Evolutionary conservation across 2,888 invertebrate species (phyloP).

Genomic region (Odontomyia ornata): DNA sequence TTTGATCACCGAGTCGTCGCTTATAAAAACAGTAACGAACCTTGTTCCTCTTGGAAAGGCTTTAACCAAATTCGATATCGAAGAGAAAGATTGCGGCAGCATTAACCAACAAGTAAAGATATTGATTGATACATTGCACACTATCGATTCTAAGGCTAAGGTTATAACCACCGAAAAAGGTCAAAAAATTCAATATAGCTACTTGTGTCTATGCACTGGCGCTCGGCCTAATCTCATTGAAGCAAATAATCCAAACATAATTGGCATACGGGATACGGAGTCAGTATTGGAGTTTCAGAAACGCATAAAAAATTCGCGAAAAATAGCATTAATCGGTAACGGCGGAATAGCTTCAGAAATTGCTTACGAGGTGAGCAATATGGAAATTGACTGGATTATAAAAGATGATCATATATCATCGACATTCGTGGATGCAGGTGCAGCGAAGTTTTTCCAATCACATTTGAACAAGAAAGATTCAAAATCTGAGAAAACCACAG

Average conservation of each 20-base stretch:
- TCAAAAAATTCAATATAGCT: slow-evolving; percentile 73
- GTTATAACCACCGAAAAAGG: slow-evolving; percentile 68
- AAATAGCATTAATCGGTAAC: slow-evolving; percentile 90
- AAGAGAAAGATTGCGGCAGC: slow-evolving; percentile 74
- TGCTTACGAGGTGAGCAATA: slow-evolving; percentile 84
- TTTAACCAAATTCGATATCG: slow-evolving; percentile 85
- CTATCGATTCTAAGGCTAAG: slow-evolving; percentile 68
- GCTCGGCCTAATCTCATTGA: slow-evolving; percentile 83
- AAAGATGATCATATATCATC: slow-evolving; percentile 92
- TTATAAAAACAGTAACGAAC: slow-evolving; percentile 91
- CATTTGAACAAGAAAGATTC: slow-evolving; percentile 58
- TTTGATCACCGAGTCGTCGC: slow-evolving; percentile 83
- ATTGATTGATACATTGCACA: slow-evolving; percentile 71
- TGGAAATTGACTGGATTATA: slow-evolving; percentile 92
- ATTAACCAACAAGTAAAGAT: slow-evolving; percentile 74
- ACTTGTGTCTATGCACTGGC: slow-evolving; percentile 91
- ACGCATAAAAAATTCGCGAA: slow-evolving; percentile 73
- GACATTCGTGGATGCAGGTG: slow-evolving; percentile 95
- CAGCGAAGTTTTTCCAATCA: slow-evolving; percentile 88
- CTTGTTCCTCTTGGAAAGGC: slow-evolving; percentile 83
- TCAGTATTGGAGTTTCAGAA: slow-evolving; percentile 83
- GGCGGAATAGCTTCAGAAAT: slow-evolving; percentile 99
- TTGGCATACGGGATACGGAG: slow-evolving; percentile 95
- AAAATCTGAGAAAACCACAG: slow-evolving; percentile 50
- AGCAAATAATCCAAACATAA: slow-evolving; percentile 71